Percentiles rank a stretch among this genome's conserved stretches.
phyloP scores from a whole-genome alignment of 2,113 vertebrate species.

The Anser cygnoides region DNA sequence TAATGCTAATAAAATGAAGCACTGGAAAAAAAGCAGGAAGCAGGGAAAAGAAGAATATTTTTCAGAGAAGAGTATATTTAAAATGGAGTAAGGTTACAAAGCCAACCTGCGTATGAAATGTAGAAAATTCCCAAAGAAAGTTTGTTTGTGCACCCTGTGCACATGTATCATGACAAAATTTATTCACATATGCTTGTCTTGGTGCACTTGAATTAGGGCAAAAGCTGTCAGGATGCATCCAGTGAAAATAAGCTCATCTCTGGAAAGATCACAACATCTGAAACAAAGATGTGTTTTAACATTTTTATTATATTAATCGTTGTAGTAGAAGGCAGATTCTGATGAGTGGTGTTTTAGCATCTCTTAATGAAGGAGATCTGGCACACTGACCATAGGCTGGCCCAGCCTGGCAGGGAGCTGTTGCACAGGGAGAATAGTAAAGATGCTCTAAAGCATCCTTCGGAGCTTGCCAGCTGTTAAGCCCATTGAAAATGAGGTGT shows the following conservation, averaged over 20 bases:
- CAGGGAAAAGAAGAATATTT: background rate
- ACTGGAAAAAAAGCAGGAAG: background rate
- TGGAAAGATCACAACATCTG: background rate
- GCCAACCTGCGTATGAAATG: background rate
- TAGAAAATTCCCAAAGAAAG: background rate
- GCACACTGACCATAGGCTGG: background rate
- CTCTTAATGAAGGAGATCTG: background rate
- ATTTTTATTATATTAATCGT: conserved; percentile 1
- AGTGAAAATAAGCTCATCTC: background rate
- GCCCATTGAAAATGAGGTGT: background rate
- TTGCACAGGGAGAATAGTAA: background rate
- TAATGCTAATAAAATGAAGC: background rate
- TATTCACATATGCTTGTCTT: background rate
- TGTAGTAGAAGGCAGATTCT: background rate
- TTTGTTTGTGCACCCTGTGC: background rate
- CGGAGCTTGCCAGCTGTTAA: background rate
- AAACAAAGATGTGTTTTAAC: background rate
- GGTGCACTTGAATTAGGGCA: background rate
- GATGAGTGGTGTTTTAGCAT: background rate
- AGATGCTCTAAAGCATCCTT: background rate
- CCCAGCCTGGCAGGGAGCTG: background rate
- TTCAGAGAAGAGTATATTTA: background rate
- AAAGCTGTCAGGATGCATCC: background rate
- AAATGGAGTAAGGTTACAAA: background rate
- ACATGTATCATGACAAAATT: background rate